Evolutionary conservation across 2,797 vertebrate species (phyloP).

Genomic region (Gymnothorax reevesii): DNA sequence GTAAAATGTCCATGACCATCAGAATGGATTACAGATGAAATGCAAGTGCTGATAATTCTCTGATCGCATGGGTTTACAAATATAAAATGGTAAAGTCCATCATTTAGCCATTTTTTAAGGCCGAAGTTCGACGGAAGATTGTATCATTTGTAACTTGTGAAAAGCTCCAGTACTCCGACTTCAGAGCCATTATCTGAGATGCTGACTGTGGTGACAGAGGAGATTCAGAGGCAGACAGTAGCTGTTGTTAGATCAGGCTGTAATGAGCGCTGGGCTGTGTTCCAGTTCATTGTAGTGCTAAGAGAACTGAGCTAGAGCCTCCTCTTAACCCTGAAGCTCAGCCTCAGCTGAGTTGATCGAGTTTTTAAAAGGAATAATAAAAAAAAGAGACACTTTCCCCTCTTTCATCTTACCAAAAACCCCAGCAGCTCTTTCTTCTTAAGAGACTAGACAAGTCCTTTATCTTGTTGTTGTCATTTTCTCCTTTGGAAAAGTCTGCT

Average conservation of each 20-base stretch:
- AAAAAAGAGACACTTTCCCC: neutral
- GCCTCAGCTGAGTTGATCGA: neutral
- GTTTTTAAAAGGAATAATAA: neutral
- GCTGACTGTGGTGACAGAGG: neutral
- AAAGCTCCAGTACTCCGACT: neutral
- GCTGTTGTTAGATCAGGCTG: neutral
- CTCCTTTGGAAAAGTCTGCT: neutral
- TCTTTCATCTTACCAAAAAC: neutral
- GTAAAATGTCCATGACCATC: neutral
- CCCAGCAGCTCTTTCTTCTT: neutral
- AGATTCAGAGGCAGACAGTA: neutral
- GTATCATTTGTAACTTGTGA: neutral
- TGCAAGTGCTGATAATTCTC: neutral
- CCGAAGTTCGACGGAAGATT: neutral
- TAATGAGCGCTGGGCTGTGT: neutral
- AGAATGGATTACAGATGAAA: neutral
- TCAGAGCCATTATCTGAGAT: neutral
- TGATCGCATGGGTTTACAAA: too few relatives aligned
- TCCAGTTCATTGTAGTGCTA: neutral
- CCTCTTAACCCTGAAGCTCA: neutral
- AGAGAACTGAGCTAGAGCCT: neutral
- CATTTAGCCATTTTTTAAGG: neutral
- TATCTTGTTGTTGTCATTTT: neutral
- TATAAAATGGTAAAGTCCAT: neutral
- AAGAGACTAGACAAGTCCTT: neutral